Percentiles rank a stretch among this genome's conserved stretches.
phyloP scores from a whole-genome alignment of 2,888 invertebrate species.

The Odontothrips loti region DNA sequence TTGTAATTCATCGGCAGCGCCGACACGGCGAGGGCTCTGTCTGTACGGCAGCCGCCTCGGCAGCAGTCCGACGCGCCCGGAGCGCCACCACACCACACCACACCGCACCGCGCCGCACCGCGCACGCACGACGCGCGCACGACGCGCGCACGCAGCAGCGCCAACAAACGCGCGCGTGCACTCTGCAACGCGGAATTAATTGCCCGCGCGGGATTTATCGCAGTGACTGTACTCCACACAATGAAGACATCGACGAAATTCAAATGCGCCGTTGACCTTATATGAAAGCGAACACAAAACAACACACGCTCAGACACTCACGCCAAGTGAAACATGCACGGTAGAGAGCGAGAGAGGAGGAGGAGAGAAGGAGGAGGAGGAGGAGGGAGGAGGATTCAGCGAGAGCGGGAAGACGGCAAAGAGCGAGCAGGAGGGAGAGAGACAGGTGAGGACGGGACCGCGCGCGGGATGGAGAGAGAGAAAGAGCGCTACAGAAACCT shows the following conservation, averaged over 20 bases:
- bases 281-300: conserved; percentile 26
- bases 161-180: background rate
- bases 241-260: conserved; percentile 25
- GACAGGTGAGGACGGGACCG: background rate
- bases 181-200: background rate
- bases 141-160: background rate
- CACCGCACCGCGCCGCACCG: background rate
- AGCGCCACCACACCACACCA: background rate
- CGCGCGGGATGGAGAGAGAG: background rate
- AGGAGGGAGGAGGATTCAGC: background rate
- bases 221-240: conserved; percentile 2
- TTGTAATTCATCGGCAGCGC: conserved; percentile 7
- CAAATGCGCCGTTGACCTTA: conserved; percentile 20
- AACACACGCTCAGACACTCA: conserved; percentile 22
- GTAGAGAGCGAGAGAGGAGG: background rate
- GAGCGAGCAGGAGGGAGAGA: background rate
- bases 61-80: no score
- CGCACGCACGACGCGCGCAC: no score
- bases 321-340: conserved; percentile 19
- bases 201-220: background rate
- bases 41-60: no score
- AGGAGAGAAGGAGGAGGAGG: background rate
- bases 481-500: background rate
- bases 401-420: background rate
- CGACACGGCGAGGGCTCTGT: no score